phyloP scores from a whole-genome alignment of 2,888 invertebrate species.

The Synanthedon formicaeformis region DNA sequence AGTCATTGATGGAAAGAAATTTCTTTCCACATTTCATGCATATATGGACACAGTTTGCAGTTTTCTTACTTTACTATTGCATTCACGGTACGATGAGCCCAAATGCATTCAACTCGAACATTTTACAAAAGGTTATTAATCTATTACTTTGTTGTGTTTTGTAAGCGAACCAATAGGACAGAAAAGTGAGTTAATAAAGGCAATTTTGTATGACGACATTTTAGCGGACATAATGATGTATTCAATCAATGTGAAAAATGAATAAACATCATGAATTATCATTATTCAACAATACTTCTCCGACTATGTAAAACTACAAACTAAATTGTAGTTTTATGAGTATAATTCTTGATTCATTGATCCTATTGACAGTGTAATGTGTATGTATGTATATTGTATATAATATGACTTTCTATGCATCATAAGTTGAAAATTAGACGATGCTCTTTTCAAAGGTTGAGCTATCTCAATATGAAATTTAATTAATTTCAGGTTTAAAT shows the following conservation, averaged over 20 bases:
- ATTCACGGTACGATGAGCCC: background rate
- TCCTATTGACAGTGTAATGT: too few relatives aligned
- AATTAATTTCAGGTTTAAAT: too few relatives aligned
- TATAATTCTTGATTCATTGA: too few relatives aligned
- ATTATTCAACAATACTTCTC: too few relatives aligned
- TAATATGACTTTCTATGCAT: background rate
- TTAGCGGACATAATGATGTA: background rate
- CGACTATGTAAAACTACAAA: too few relatives aligned
- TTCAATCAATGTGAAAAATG: too few relatives aligned
- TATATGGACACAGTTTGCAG: background rate
- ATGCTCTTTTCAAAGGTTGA: too few relatives aligned
- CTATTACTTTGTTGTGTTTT: constrained; percentile 3
- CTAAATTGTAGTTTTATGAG: too few relatives aligned
- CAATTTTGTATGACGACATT: background rate
- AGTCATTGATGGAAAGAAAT: background rate
- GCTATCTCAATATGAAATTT: too few relatives aligned
- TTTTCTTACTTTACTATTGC: constrained; percentile 4
- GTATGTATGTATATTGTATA: too few relatives aligned
- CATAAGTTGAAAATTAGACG: background rate
- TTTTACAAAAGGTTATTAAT: constrained; percentile 13
- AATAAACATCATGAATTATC: too few relatives aligned
- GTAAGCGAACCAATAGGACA: background rate
- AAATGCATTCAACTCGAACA: background rate
- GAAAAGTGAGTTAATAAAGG: background rate
- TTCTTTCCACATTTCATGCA: background rate